phyloP scores from a whole-genome alignment of 2,113 vertebrate species.

The Carassius auratus region DNA sequence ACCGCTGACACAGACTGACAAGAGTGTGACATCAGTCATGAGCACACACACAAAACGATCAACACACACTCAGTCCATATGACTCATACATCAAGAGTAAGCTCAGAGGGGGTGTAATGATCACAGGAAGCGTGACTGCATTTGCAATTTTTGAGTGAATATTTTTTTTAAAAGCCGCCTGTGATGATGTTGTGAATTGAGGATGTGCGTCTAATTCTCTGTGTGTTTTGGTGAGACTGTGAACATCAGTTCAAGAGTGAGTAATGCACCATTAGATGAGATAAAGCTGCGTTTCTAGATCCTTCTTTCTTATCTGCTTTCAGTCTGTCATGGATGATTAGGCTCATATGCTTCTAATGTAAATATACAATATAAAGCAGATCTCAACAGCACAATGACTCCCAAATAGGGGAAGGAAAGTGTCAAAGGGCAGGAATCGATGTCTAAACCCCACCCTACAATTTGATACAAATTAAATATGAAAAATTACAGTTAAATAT shows the following conservation, averaged over 20 bases:
- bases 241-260: conserved; percentile 8
- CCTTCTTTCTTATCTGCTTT: conserved; percentile 11
- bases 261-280: conserved; percentile 15
- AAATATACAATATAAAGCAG: not conserved
- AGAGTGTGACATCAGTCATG: not conserved
- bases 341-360: not conserved
- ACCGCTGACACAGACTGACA: conserved; percentile 36
- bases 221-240: not conserved
- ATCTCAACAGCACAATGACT: not conserved
- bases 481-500: too few relatives aligned
- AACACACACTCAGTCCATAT: not conserved
- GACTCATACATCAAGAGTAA: not conserved
- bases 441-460: too few relatives aligned
- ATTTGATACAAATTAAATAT: not conserved
- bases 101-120: not conserved
- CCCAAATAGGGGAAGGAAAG: not conserved
- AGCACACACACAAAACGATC: not conserved
- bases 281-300: not conserved
- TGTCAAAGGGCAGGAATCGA: not conserved
- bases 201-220: not conserved
- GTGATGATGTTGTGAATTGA: not conserved
- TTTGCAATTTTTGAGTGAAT: not conserved
- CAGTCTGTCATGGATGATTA: conserved; percentile 23
- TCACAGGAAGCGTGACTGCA: not conserved
- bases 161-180: not conserved